Evolutionary conservation across 2,888 invertebrate species (phyloP), one percentile per base, ranked within the genome.

Genomic region (Plusia festucae): DNA sequence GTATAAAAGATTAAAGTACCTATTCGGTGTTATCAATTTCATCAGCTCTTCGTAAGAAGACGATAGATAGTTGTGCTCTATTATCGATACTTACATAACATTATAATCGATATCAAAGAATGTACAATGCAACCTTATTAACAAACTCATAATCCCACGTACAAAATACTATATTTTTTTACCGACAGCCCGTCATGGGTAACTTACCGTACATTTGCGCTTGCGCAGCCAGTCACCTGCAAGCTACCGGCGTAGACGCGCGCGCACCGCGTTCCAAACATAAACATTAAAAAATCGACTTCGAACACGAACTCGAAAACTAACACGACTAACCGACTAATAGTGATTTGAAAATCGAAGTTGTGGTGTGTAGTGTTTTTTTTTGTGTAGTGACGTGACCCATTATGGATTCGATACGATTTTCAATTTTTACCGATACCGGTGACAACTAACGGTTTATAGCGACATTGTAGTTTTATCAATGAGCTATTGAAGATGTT

Each of bases 201-300:
- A 88, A 84, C 76, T 85, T 83, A 81, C 79, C 79, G 79, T 84
- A 83, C 79, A 83, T 80, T 74, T 83, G 85, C 85, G 85, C 82
- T 59, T 54, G 85, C 86, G 84, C 85, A 68, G 86, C 87, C 94
- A 94, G 94, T 95, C 94, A 93, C 94, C 94, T 94, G 94, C 88
- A 83, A 88, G 90, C 91, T 83, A 83, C 89, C 92, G 92, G 86
- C 84, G 81, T 75, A 77, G 81, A 82, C 91, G 92, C 92, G 87
- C 93, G 92, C 89, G 92, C 89, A 82, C 82, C 81, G 83, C 82
- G 82, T 79, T 81, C 71, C 53, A 72, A 73, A 81, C 71, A 80
- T 61, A 76, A 78, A 75, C 78, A 70, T 74, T 74, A 5, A 78
- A 85, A 87, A 81, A 64, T 76, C 76, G 76, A 76, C 79, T 81